phyloP scores from a whole-genome alignment of 1,140 invertebrate species.

The Diachasmimorpha longicaudata region DNA sequence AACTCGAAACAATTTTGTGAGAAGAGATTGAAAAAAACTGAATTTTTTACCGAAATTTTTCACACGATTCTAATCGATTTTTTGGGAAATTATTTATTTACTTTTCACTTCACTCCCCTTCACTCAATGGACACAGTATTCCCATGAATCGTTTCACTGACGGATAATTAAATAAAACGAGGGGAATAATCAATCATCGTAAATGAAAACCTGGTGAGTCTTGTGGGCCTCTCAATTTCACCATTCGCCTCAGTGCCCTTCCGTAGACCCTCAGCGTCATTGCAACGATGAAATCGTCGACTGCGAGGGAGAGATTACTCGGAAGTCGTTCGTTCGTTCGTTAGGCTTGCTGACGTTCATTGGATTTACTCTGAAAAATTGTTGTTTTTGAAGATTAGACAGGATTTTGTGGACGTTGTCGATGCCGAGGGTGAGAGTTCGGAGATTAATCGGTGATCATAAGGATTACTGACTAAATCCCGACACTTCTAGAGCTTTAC shows the following conservation, averaged over 20 bases:
- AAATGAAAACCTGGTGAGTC: conserved; percentile 11
- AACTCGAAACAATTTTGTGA: not conserved
- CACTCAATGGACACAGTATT: not conserved
- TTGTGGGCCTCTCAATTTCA: not conserved
- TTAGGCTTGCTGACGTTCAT: not conserved
- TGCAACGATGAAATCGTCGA: conserved; percentile 1
- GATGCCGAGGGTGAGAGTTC: too few relatives aligned
- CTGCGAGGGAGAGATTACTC: not conserved
- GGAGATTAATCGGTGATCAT: too few relatives aligned
- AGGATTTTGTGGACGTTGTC: not conserved
- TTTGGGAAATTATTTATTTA: not conserved
- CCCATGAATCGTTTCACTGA: conserved; percentile 20
- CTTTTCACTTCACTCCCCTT: not conserved
- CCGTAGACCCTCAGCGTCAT: conserved; percentile 17
- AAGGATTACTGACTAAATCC: too few relatives aligned
- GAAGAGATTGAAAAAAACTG: not conserved
- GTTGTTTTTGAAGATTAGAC: not conserved
- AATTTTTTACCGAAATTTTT: not conserved
- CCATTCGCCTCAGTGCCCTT: not conserved
- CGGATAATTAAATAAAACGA: not conserved
- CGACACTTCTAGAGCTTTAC: too few relatives aligned
- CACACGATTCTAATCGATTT: too few relatives aligned
- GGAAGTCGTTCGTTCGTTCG: conserved; percentile 21
- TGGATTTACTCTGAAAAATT: conserved; percentile 11
- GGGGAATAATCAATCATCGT: not conserved